Evolutionary conservation across 2,113 vertebrate genomes (phyloP), one percentile per base, ranked within the genome.

Genomic region (Periophthalmodon schlosseri): DNA sequence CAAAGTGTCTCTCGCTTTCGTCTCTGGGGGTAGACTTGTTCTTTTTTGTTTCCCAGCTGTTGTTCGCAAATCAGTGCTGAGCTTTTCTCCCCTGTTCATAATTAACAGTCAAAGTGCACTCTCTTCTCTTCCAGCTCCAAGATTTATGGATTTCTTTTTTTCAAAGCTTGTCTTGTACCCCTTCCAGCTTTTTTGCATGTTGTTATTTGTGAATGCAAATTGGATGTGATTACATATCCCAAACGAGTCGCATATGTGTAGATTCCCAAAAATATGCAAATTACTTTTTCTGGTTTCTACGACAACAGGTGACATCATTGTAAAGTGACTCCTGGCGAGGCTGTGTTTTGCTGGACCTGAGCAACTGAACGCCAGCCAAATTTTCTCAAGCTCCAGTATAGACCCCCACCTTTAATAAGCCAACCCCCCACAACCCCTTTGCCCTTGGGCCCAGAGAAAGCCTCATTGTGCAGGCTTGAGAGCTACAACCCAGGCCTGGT

Each of bases 381-480:
- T 90, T 85, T 92, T 82, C 91, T 91, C 87, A 81, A 75, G 87
- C 84, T 87, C 77, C 73, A 69, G 71, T 7, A 68, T 79, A 72
- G 79, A 77, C 73, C 79, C 73, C 75, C 72, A 73, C 86, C 76
- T 79, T 75, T 73, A 67, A 50, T 60, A 33, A 23, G 63, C 57
- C 57, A 14, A 16, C 68, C 80, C 88, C 74, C 57, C 57, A 11
- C 23, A 12, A 46, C 21, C 20, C 28, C 44, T 23, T 58, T 75
- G 73, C 89, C 87, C 82, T 73, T 67, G 28, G 88, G 84, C 86
- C 78, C 70, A 81, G 84, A 93, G 91, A 93, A 92, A 86, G 90
- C 79, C 86, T 89, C 90, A 94, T 94, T 94, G 93, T 94, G 90
- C 86, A 89, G 77, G 77, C 83, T 34, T 79, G 71, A 4, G 81